phyloP scores from a whole-genome alignment of 2,797 vertebrate genomes.

The Crenuchus spilurus region DNA sequence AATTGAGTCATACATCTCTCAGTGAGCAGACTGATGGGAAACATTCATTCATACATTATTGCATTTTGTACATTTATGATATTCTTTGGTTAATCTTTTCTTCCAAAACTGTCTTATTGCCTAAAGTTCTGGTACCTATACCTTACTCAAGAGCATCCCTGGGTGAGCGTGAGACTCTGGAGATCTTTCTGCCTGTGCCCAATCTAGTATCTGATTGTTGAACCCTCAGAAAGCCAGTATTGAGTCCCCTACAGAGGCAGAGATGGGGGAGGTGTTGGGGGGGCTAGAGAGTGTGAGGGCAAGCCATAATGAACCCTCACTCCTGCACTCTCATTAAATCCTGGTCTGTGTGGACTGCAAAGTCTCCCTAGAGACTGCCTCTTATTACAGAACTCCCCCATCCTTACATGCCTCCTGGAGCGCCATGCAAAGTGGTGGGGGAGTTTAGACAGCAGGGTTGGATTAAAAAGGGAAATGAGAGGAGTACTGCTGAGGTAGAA shows the following conservation, averaged over 20 bases:
- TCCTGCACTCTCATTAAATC: slow-evolving; percentile 77
- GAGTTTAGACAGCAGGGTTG: neutral
- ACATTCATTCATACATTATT: neutral
- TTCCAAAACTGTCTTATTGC: slow-evolving; percentile 13
- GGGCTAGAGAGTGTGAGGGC: slow-evolving; percentile 1
- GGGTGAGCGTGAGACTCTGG: slow-evolving; percentile 26
- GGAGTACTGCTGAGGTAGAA: too few relatives aligned
- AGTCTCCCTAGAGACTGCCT: slow-evolving; percentile 59
- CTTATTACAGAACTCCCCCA: slow-evolving; percentile 49
- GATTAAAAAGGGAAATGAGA: slow-evolving; percentile 23
- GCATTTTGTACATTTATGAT: too few relatives aligned
- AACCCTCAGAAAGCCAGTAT: slow-evolving; percentile 44
- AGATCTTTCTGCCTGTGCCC: slow-evolving; percentile 10
- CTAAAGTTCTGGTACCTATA: neutral
- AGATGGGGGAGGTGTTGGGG: neutral
- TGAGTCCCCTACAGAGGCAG: slow-evolving; percentile 41
- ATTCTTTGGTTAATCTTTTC: slow-evolving; percentile 21
- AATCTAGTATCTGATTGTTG: slow-evolving; percentile 32
- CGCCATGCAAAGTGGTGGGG: slow-evolving; percentile 29
- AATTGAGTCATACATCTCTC: slow-evolving; percentile 3
- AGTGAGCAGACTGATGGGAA: neutral
- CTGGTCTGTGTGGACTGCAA: slow-evolving; percentile 63
- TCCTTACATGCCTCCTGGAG: slow-evolving; percentile 15
- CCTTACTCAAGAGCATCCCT: slow-evolving; percentile 5
- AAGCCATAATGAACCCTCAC: slow-evolving; percentile 61